phyloP scores from a whole-genome alignment of 2,113 vertebrate genomes.

The Aldabrachelys gigantea region DNA sequence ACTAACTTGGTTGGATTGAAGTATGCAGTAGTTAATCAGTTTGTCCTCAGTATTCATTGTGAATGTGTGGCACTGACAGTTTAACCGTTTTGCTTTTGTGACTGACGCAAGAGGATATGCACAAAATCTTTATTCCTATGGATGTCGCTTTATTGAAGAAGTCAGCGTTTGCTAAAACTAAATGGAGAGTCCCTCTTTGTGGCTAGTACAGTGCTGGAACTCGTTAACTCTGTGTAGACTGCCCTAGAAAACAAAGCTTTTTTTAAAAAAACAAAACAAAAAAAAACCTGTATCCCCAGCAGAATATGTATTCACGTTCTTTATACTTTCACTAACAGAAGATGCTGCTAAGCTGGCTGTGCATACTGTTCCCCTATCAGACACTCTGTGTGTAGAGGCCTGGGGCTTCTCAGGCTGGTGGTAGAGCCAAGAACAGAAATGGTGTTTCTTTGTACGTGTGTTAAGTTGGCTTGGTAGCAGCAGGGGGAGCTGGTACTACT shows the following conservation, averaged over 20 bases:
- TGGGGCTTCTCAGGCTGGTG: no score
- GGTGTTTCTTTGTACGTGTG: neutral
- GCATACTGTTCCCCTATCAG: neutral
- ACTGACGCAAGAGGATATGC: neutral
- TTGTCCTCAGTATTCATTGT: neutral
- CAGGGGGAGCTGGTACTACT: neutral
- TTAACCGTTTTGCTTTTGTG: neutral
- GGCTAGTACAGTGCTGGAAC: neutral
- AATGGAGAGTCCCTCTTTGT: neutral
- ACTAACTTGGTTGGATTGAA: neutral
- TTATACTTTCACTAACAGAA: neutral
- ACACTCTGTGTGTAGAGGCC: neutral
- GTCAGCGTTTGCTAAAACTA: neutral
- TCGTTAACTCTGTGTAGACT: neutral
- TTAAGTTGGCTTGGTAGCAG: neutral
- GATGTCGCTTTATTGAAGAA: neutral
- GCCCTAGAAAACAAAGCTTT: neutral
- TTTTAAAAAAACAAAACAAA: neutral
- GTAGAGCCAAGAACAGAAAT: neutral
- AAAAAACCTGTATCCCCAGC: neutral
- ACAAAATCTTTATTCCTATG: neutral
- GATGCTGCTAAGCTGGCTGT: neutral
- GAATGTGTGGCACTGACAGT: neutral
- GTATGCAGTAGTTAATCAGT: neutral
- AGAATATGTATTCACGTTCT: neutral